Conservation (phyloP, 2,888 invertebrate species). For the Ectemnius continuus region DNA sequence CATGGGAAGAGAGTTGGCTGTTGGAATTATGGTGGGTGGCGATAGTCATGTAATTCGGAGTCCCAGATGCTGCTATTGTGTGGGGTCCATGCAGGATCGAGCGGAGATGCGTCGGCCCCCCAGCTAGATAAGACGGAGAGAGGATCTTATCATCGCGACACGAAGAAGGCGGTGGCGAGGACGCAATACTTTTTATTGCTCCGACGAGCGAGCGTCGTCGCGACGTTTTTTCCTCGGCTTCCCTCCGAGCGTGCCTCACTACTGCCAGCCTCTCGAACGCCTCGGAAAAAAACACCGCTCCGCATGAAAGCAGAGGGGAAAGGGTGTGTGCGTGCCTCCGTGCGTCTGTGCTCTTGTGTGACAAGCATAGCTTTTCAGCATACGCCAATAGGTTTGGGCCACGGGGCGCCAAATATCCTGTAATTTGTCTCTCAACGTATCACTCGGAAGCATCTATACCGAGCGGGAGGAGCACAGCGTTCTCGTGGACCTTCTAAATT, state of each 20-base stretch:
- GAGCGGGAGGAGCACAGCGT: conserved; percentile 11
- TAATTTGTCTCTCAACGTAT: conserved; percentile 57
- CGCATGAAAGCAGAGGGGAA: conserved; percentile 9
- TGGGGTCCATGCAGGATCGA: no score
- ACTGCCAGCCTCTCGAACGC: no score
- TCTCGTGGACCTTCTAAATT: conserved; percentile 37
- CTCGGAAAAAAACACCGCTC: neutral
- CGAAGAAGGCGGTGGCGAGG: conserved; percentile 24
- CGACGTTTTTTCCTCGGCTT: conserved; percentile 12
- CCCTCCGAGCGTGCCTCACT: no score
- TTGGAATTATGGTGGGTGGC: no score
- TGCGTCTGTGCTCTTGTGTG: neutral
- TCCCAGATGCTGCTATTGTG: no score
- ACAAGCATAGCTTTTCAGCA: conserved; percentile 38
- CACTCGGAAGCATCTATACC: conserved; percentile 34
- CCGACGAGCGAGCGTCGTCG: conserved; percentile 24
- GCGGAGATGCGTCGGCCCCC: no score
- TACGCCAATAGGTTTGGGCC: conserved; percentile 31
- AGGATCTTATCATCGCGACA: conserved; percentile 48
- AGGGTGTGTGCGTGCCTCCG: neutral
- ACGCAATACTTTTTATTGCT: conserved; percentile 51
- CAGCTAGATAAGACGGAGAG: conserved; percentile 19
- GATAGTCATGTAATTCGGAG: no score
- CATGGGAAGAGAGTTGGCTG: no score
- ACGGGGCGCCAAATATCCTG: conserved; percentile 52